phyloP scores from a whole-genome alignment of 1,140 invertebrate genomes.

The Harpegnathos saltator region DNA sequence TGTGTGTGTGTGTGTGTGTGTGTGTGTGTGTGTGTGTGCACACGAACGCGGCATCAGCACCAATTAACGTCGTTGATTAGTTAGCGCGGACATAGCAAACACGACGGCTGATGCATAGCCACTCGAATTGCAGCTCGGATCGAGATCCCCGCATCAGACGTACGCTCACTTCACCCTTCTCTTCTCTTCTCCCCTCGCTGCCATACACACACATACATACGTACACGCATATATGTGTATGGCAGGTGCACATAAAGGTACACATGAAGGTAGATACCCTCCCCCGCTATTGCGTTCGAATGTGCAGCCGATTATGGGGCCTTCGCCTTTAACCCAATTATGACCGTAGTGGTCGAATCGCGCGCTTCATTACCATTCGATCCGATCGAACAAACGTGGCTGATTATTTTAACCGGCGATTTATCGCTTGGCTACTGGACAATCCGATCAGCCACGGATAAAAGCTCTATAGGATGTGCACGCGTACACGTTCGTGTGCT shows the following conservation, averaged over 20 bases:
- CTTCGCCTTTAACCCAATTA: constrained; percentile 34
- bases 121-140: constrained; percentile 41
- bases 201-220: too few species aligned
- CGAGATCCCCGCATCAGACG: background rate
- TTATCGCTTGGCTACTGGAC: background rate
- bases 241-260: too few species aligned
- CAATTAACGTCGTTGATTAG: constrained; percentile 50
- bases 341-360: background rate
- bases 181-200: background rate
- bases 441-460: background rate
- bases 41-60: background rate
- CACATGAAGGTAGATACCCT: too few species aligned
- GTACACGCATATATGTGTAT: too few species aligned
- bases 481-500: too few species aligned
- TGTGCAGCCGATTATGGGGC: background rate
- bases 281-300: background rate
- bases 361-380: constrained; percentile 13
- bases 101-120: constrained; percentile 25
- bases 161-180: too few species aligned
- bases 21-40: too few species aligned
- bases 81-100: constrained; percentile 26
- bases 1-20: too few species aligned
- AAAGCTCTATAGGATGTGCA: background rate
- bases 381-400: too few species aligned
- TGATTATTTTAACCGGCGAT: constrained; percentile 10